These are phyloP conservation scores for Myotis pilosus DNA, from an alignment of 2,797 vertebrate species.

Conservation along the genomic window DNA sequence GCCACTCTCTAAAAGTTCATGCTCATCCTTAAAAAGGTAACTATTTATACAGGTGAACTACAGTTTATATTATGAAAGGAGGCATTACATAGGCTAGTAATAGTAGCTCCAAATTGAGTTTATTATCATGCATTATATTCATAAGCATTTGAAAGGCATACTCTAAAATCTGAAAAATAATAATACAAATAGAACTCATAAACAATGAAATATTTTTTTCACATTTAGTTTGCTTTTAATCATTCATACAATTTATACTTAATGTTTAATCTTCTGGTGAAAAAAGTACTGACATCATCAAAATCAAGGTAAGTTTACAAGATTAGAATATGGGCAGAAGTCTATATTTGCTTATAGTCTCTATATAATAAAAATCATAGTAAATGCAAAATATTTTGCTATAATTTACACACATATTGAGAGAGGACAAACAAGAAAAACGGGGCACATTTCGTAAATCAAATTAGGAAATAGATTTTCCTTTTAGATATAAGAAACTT, in stretches of 20 bases:
- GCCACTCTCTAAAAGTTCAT: not conserved
- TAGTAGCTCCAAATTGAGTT: not conserved
- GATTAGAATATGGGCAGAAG: not conserved
- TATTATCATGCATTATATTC: not conserved
- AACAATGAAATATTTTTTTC: not conserved
- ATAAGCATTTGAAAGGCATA: not conserved
- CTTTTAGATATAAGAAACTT: not conserved
- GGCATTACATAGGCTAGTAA: not conserved
- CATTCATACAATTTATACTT: not conserved
- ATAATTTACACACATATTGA: not conserved
- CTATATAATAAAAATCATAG: not conserved
- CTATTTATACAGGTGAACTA: not conserved
- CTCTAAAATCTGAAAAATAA: not conserved
- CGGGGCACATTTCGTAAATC: not conserved
- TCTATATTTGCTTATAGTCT: not conserved
- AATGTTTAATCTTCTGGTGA: not conserved
- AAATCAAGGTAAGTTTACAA: not conserved
- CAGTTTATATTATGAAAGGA: not conserved
- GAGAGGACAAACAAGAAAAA: not conserved
- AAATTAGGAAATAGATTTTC: not conserved
- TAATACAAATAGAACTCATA: not conserved
- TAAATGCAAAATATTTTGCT: not conserved
- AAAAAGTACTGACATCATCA: not conserved
- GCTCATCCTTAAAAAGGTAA: not conserved
- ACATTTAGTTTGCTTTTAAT: slow-evolving; percentile 8